Base-by-base conservation (phyloP, 2,888 invertebrate genomes). In the Dyspetes luteomarginatus region DNA sequence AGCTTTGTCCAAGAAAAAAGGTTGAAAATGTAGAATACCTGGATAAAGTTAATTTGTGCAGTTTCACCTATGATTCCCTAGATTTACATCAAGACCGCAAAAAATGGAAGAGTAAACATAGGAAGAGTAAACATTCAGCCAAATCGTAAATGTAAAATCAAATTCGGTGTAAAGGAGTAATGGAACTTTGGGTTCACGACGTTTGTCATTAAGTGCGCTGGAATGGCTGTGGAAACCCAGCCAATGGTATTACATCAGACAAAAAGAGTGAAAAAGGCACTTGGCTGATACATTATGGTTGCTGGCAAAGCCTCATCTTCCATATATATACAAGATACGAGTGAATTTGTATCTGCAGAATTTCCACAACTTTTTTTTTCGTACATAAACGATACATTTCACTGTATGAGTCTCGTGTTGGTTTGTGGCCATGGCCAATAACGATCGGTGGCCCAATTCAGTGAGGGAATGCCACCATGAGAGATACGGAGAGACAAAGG, bases 361-460 rank as follows among this genome's bases (percentile, higher is more conserved):
- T 36, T 12, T 12, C 9, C 36, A 48, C 58, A 58, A 30, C 48
- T 5, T n/a, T 4, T 22, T 36, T 71, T 50, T 58, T 28, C 19
- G 24, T 30, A 48, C 30, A 28, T 22, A 41, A 71, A 30, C 24
- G 26, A 56, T 41, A 58, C 45, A 71, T 50, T 71, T 48, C 19
- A 28, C 58, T 1, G 58, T 58, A 58, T 24, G 19, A 28, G 28
- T 36, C 45, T 58, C 41, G 24, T 68, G 41, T 17, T 5, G 12
- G 68, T 24, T 68, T 24, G 71, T 43, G 71, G 71, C 58, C 48
- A 36, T 36, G 50, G 71, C 71, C 72, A 72, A 72, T 72, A 72
- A 72, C 60, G 62, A 72, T 48, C 71, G 58, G 58, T 71, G 71
- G 58, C 71, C 71, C 71, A 71, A 60, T 71, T 71, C 48, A 60